Conservation (phyloP, 2,797 vertebrate species). For the Phaenicophaeus curvirostris region DNA sequence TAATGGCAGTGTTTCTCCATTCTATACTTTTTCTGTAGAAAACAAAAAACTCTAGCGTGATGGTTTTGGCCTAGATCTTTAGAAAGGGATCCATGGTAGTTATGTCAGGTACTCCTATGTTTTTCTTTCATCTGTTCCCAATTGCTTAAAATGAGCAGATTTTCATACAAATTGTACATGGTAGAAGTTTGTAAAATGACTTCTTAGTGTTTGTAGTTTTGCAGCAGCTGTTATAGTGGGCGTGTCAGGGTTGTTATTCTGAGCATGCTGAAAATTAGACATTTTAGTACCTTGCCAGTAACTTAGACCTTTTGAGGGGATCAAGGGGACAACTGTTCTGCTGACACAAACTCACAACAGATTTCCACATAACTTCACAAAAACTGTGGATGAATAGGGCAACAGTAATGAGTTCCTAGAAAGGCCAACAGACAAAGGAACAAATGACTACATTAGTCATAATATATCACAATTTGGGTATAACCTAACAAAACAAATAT, state of each 20-base stretch:
- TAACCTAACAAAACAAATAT: background rate
- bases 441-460: background rate
- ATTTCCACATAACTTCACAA: background rate
- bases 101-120: background rate
- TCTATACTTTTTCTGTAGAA: background rate
- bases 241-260: background rate
- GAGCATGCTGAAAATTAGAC: background rate
- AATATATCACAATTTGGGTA: background rate
- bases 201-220: background rate
- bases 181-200: background rate
- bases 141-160: background rate
- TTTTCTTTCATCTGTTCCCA: background rate
- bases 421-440: background rate
- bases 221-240: background rate
- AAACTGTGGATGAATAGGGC: background rate
- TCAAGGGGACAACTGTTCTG: background rate
- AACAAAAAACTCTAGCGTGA: background rate
- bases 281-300: background rate
- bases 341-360: background rate
- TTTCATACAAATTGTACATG: background rate
- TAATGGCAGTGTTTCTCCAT: background rate
- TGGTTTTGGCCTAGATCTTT: background rate
- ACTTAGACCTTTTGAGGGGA: background rate
- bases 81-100: background rate
- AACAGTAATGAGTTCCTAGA: background rate